Evolutionary conservation across 2,113 vertebrate genomes (phyloP), one percentile per base, ranked within the genome.

Genomic region (Albula goreensis): DNA sequence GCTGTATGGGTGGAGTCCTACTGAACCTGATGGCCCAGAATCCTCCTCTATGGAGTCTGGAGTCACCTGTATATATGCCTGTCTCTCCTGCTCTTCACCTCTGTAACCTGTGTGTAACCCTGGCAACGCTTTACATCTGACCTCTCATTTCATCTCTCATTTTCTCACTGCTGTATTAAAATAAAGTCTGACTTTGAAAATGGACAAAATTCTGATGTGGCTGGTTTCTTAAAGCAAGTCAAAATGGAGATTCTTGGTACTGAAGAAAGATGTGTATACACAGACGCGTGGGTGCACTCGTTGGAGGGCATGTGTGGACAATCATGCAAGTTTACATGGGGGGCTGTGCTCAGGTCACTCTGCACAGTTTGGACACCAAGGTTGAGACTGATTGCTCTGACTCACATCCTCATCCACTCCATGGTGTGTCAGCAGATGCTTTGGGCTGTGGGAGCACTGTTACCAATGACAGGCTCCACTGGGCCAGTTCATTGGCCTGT

Each of bases 111-210:
- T 90, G 25, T 86, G 49, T 82, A 49, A 60, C 87, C 51, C 78
- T 25, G 84, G 78, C 78, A 84, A 41, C 83, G n/a, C 50, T 78
- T 83, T 0, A 60, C 52, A 19, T 41, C 13, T 89, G 19, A 4
- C 8, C 83, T 87, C 82, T 90, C n/a, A 86, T 85, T 87, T 91
- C 66, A 88, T 85, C 88, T 89, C 77, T 87, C 63, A 12, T 88
- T 90, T 89, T 87, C 83, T 83, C 88, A 80, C 85, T 91, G 90
- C 87, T 90, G 89, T 19, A 3, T 49, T 87, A 82, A 85, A 86
- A 93, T 94, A 94, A 95, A 94, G 66, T 88, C 88, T 90, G 85
- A 89, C 60, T 66, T 90, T 91, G 92, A 89, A 92, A 89, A 88
- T 1, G 74, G 70, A 15, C 13, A 82, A 13, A 41, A 53, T 50